Percentiles rank a stretch among this genome's conserved stretches.
Conservation (phyloP, 2,888 invertebrate species). For the Nephrocerus scutellatus region DNA sequence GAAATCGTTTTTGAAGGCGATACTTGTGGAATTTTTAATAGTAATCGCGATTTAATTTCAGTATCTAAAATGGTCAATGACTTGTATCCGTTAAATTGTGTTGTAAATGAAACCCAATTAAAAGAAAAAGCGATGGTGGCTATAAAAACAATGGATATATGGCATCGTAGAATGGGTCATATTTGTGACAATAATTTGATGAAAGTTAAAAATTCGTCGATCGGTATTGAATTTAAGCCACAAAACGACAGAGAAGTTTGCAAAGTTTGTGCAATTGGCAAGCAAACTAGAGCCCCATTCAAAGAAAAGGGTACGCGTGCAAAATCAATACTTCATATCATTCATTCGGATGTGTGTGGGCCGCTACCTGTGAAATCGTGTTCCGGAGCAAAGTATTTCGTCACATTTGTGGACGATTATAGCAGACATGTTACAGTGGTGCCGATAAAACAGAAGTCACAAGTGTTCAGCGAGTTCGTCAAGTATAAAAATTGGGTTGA, state of each 20-base stretch:
- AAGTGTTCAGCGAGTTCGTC: not conserved
- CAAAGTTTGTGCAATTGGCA: constrained; percentile 3
- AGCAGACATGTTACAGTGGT: constrained; percentile 3
- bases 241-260: not conserved
- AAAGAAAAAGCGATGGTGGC: not conserved
- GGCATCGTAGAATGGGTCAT: not conserved
- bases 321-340: constrained; percentile 6
- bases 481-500: not conserved
- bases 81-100: not conserved
- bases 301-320: constrained; percentile 7
- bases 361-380: constrained; percentile 6
- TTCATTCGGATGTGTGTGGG: constrained; percentile 13
- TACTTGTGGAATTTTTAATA: constrained; percentile 3
- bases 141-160: not conserved
- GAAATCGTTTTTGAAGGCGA: constrained; percentile 11
- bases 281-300: constrained; percentile 6
- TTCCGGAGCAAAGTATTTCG: constrained; percentile 9
- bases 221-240: not conserved
- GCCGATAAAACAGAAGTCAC: constrained; percentile 5
- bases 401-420: constrained; percentile 12
- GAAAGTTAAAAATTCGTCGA: constrained; percentile 1
- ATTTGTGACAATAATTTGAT: not conserved
- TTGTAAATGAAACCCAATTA: not conserved
- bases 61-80: not conserved
- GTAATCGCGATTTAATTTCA: not conserved